phyloP scores from a whole-genome alignment of 1,140 invertebrate genomes.

The Phthorimaea operculella region DNA sequence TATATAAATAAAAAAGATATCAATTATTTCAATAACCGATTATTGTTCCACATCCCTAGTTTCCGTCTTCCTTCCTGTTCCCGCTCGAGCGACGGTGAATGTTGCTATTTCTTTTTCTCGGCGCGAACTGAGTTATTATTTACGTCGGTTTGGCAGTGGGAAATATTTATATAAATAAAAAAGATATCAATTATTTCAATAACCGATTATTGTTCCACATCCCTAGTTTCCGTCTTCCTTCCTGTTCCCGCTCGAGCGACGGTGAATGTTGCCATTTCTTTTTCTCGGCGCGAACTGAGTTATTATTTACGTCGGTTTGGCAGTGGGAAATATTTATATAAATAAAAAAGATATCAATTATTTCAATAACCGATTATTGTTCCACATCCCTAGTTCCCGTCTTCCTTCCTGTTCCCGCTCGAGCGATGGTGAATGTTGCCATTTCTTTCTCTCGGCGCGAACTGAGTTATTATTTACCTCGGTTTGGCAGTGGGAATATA shows the following conservation, averaged over 20 bases:
- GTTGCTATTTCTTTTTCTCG: not conserved
- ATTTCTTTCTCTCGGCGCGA: too few species aligned
- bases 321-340: constrained; percentile 14
- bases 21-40: not conserved
- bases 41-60: too few species aligned
- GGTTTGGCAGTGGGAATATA: constrained; percentile 9
- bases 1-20: constrained; percentile 31
- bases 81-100: not conserved
- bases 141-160: not conserved
- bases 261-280: not conserved
- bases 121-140: not conserved
- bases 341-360: constrained; percentile 26
- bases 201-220: too few species aligned
- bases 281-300: not conserved
- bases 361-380: too few species aligned
- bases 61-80: not conserved
- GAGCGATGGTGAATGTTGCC: too few species aligned
- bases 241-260: not conserved
- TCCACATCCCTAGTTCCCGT: too few species aligned
- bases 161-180: constrained; percentile 27
- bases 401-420: too few species aligned
- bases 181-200: constrained; percentile 8
- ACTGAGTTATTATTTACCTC: too few species aligned
- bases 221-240: not conserved
- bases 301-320: not conserved